phyloP scores from a whole-genome alignment of 1,140 invertebrate species.

The Hirudo medicinalis region DNA sequence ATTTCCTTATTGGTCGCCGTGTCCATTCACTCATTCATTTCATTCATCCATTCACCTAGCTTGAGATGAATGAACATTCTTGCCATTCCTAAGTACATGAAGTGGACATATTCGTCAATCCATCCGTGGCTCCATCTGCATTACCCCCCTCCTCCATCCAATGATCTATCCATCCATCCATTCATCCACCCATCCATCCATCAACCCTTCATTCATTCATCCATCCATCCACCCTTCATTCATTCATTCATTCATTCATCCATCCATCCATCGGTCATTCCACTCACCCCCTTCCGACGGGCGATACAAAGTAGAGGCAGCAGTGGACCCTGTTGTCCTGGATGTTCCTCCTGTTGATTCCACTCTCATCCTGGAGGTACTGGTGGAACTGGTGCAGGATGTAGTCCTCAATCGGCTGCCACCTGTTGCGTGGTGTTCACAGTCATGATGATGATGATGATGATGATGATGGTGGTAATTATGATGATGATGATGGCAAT shows the following conservation, averaged over 20 bases:
- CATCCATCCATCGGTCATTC: no score
- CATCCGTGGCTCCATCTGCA: no score
- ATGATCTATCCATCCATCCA: not conserved
- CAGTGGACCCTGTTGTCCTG: conserved; percentile 90
- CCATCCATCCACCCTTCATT: not conserved
- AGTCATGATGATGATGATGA: not conserved
- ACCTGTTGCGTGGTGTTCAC: conserved; percentile 14
- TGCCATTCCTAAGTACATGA: no score
- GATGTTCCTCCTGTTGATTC: conserved; percentile 75
- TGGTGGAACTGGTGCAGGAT: conserved; percentile 91
- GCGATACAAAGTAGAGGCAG: conserved; percentile 91
- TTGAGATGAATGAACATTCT: no score
- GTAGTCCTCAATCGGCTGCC: conserved; percentile 73
- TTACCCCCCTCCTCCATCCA: not conserved
- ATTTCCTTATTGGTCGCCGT: no score
- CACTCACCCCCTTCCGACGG: conserved; percentile 80
- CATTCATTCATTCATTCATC: not conserved
- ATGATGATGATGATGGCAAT: conserved; percentile 12
- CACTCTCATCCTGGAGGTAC: conserved; percentile 86
- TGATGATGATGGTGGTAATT: not conserved
- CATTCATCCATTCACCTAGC: no score
- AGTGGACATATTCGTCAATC: no score
- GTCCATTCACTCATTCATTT: not conserved
- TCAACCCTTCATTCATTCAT: not conserved
- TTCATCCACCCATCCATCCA: not conserved